A percentile compares a stretch with the other conserved stretches of the same genome.
Evolutionary conservation across 1,140 invertebrate genomes (phyloP).

Genomic region (Formica exsecta): DNA sequence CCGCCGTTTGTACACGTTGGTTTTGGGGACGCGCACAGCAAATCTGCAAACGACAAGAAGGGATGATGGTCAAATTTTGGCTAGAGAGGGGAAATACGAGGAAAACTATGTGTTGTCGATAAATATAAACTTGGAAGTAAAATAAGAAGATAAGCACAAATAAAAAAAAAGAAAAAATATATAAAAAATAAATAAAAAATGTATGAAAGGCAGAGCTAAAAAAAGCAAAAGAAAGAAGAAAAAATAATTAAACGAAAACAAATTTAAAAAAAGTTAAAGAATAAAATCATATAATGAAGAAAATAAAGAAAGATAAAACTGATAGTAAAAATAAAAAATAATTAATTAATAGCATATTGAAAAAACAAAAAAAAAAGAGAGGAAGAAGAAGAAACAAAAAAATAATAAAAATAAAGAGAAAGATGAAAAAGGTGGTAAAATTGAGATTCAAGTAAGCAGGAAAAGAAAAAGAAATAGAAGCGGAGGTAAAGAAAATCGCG

Average conservation of each 20-base stretch:
- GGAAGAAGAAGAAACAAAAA: background rate
- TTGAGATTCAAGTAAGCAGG: slow-evolving; percentile 26
- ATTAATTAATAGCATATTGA: background rate
- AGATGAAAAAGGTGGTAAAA: background rate
- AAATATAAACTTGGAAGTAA: background rate
- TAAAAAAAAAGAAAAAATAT: background rate
- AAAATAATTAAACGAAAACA: background rate
- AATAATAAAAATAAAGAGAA: slow-evolving; percentile 3
- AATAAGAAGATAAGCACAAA: background rate
- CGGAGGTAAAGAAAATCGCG: slow-evolving; percentile 24
- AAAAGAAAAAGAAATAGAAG: background rate
- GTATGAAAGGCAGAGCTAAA: background rate
- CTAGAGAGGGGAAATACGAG: background rate
- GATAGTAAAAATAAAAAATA: background rate
- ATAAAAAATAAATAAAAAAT: background rate
- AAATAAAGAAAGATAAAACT: background rate
- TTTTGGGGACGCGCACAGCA: slow-evolving; percentile 27
- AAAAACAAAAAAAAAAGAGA: background rate
- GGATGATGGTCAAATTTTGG: slow-evolving; percentile 35
- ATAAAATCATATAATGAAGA: no score
- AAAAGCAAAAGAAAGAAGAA: background rate
- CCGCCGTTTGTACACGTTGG: slow-evolving; percentile 37
- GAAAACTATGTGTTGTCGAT: background rate
- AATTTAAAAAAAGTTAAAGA: background rate
- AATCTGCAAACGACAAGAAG: background rate